These are phyloP conservation scores for Pluvianellus socialis DNA, from an alignment of 2,113 vertebrate species.

Conservation along the genomic window DNA sequence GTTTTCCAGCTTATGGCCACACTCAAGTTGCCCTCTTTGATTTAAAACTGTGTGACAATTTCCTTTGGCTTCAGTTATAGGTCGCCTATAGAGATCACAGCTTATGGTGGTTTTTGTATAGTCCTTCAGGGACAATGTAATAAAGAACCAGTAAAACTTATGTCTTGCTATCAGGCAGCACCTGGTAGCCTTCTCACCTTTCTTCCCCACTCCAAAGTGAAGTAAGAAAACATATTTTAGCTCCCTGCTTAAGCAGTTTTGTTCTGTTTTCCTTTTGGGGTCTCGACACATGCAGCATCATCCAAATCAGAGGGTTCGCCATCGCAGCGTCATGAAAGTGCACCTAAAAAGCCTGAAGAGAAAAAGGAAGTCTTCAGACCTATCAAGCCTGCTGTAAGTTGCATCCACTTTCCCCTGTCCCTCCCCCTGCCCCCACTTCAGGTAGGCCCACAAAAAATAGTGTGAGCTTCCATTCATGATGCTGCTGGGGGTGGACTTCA, in stretches of 20 bases:
- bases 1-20: background rate
- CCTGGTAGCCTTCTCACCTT: background rate
- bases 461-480: background rate
- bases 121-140: background rate
- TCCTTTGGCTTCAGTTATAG: background rate
- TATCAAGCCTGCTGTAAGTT: slow-evolving; percentile 88
- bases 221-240: background rate
- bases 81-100: background rate
- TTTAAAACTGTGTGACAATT: background rate
- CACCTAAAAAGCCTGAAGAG: slow-evolving; percentile 89
- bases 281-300: slow-evolving; percentile 78
- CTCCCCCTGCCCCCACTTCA: background rate
- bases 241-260: background rate
- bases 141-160: background rate
- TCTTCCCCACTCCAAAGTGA: background rate
- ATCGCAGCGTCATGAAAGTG: slow-evolving; percentile 87
- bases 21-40: background rate
- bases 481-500: background rate
- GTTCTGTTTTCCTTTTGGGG: slow-evolving; percentile 21
- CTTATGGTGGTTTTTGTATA: background rate
- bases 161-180: background rate
- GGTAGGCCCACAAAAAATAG: background rate
- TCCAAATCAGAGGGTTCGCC: slow-evolving; percentile 95
- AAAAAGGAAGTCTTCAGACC: slow-evolving; percentile 89
- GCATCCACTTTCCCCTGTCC: background rate